These are phyloP conservation scores for Microtus pennsylvanicus DNA, from an alignment of 2,113 vertebrate genomes.

Conservation along the genomic window DNA sequence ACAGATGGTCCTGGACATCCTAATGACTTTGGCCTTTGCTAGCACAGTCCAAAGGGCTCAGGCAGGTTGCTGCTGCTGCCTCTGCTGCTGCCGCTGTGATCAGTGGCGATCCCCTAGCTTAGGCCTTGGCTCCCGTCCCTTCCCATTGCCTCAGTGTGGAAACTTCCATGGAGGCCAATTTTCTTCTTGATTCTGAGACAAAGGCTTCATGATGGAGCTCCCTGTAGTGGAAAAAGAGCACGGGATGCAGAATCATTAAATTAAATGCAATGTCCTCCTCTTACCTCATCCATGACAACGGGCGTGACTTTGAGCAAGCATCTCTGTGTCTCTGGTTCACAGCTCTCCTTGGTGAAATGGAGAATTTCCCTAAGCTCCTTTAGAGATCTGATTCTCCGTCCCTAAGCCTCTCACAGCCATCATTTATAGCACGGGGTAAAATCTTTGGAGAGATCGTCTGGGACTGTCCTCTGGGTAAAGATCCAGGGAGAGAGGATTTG, in stretches of 20 bases:
- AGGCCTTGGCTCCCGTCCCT: not conserved
- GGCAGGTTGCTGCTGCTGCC: not conserved
- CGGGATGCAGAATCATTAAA: not conserved
- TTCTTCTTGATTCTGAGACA: not conserved
- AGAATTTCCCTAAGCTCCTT: not conserved
- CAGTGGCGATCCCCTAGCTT: not conserved
- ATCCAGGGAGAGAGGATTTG: conserved; percentile 44
- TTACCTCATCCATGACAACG: not conserved
- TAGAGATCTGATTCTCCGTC: not conserved
- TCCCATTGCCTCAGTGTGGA: not conserved
- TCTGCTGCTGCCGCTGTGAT: not conserved
- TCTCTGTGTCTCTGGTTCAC: not conserved
- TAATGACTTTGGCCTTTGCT: not conserved
- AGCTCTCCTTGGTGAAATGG: not conserved
- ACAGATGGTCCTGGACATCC: not conserved
- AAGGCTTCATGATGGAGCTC: not conserved
- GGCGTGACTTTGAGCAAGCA: not conserved
- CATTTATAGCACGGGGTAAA: not conserved
- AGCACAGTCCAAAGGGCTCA: not conserved
- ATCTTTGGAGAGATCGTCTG: not conserved
- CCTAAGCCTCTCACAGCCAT: not conserved
- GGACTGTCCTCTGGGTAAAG: conserved; percentile 42
- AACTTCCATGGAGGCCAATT: not conserved
- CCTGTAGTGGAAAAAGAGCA: not conserved
- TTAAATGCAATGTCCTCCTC: not conserved